A percentile compares a stretch with the other conserved stretches of the same genome.
These are phyloP conservation scores for Paedocypris sp. DNA, from an alignment of 2,113 vertebrate species.

Conservation along the genomic window DNA sequence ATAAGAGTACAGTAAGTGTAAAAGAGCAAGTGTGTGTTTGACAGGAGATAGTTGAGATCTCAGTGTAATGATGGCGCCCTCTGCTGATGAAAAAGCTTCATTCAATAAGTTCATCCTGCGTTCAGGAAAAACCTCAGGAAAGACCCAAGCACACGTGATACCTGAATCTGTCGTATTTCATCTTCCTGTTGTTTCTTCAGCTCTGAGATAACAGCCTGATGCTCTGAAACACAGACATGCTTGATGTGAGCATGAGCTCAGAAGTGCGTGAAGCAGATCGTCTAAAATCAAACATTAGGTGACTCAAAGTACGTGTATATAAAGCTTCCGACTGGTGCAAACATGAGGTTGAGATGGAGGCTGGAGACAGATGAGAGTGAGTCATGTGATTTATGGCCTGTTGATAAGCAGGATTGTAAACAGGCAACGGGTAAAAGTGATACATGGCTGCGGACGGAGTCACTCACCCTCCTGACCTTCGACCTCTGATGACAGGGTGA, in stretches of 20 bases:
- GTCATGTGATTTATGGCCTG: conserved; percentile 1
- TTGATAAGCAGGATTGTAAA: conserved; percentile 24
- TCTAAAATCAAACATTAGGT: too few species aligned
- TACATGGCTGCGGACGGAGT: too few species aligned
- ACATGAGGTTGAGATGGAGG: background rate
- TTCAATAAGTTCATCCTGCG: background rate
- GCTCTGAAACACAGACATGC: conserved; percentile 52
- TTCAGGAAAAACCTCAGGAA: background rate
- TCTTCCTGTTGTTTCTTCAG: conserved; percentile 49
- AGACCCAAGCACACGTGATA: conserved; percentile 38
- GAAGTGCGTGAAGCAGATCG: too few species aligned
- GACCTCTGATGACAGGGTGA: conserved; percentile 43
- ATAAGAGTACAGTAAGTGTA: too few species aligned
- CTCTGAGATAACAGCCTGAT: conserved; percentile 50
- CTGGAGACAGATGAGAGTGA: background rate
- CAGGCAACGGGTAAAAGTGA: background rate
- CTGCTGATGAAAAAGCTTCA: background rate
- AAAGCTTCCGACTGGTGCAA: background rate
- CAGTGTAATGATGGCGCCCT: conserved; percentile 13
- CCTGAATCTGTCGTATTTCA: conserved; percentile 56
- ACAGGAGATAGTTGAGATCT: too few species aligned
- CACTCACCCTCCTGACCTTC: conserved; percentile 59
- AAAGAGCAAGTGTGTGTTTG: background rate
- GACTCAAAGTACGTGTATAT: background rate
- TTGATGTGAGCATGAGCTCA: too few species aligned